Conservation (phyloP, 2,888 invertebrate species). For the Dicycla oo region DNA sequence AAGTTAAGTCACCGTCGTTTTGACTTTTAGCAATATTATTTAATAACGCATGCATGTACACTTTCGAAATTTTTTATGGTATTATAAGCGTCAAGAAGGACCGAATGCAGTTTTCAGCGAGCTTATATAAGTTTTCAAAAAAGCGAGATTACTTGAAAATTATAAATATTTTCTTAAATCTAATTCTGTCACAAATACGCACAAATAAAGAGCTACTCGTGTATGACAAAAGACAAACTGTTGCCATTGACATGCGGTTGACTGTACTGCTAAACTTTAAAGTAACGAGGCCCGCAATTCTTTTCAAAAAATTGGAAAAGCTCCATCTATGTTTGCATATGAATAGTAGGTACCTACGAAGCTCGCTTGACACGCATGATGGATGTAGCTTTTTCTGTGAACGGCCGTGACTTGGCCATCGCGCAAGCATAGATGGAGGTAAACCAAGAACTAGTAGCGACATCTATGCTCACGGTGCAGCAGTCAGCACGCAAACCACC, state of each 20-base stretch:
- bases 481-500: not conserved
- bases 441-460: not conserved
- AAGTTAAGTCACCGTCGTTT: too few species aligned
- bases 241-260: not conserved
- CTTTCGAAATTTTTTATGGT: too few species aligned
- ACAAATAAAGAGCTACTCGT: too few species aligned
- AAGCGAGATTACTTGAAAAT: too few species aligned
- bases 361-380: not conserved
- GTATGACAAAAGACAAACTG: not conserved
- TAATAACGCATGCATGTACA: too few species aligned
- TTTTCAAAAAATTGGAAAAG: not conserved
- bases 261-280: not conserved
- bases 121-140: too few species aligned
- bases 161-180: too few species aligned
- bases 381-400: not conserved
- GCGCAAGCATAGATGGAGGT: conserved; percentile 23
- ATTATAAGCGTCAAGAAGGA: too few species aligned
- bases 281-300: not conserved
- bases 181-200: too few species aligned
- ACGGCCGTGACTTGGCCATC: too few species aligned
- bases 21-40: too few species aligned
- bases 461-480: not conserved
- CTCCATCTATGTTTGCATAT: conserved; percentile 19
- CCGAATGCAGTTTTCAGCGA: too few species aligned
- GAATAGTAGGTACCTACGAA: not conserved